Evolutionary conservation across 2,113 vertebrate species (phyloP).

Genomic region (Forbesichthys agassizii): DNA sequence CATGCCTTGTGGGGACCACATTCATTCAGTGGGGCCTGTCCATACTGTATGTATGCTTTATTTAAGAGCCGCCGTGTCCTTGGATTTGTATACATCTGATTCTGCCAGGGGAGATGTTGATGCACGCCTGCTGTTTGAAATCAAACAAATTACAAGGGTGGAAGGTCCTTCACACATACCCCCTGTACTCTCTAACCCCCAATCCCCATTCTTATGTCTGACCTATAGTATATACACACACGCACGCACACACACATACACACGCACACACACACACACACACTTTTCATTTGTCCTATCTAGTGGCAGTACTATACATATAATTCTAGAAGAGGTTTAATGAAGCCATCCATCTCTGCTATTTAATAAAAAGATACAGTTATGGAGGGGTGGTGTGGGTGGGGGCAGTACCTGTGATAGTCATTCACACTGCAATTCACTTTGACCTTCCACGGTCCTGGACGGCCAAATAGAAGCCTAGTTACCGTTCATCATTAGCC

Average conservation of each 20-base stretch:
- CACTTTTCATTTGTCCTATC: too few species aligned
- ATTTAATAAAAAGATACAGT: neutral
- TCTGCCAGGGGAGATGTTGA: slow-evolving; percentile 27
- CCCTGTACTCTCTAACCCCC: neutral
- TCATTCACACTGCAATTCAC: neutral
- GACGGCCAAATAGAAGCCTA: too few species aligned
- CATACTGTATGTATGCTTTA: neutral
- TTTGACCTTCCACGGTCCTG: neutral
- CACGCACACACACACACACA: too few species aligned
- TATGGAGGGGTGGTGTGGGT: neutral
- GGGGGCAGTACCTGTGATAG: neutral
- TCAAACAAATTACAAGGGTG: slow-evolving; percentile 30
- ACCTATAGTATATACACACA: too few species aligned
- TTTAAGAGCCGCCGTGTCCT: slow-evolving; percentile 6
- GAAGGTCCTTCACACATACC: neutral
- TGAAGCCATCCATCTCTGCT: neutral
- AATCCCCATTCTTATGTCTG: too few species aligned
- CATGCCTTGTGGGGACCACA: slow-evolving; percentile 8
- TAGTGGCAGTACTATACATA: too few species aligned
- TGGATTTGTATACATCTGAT: slow-evolving; percentile 12
- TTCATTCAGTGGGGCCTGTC: neutral
- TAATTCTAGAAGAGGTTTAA: neutral
- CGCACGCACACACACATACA: too few species aligned
- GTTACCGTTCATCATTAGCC: too few species aligned
- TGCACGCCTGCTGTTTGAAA: slow-evolving; percentile 37